A percentile compares a stretch with the other conserved stretches of the same genome.
These are phyloP conservation scores for Microtus montanus DNA, from an alignment of 2,113 vertebrate species.

Conservation along the genomic window DNA sequence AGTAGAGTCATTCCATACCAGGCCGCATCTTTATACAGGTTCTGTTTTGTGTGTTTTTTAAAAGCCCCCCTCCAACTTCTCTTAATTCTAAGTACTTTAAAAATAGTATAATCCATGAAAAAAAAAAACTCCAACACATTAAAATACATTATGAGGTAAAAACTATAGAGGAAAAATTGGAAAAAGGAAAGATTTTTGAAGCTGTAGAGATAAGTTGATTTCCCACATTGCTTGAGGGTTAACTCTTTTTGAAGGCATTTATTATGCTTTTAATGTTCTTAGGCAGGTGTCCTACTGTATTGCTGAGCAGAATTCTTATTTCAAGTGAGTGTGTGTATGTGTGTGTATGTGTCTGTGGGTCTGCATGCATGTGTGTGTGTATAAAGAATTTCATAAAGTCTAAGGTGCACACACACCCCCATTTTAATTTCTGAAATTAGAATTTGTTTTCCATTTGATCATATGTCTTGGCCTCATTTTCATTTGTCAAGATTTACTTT, in stretches of 20 bases:
- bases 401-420: background rate
- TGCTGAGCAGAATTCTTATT: conserved; percentile 67
- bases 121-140: background rate
- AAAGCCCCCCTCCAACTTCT: background rate
- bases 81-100: background rate
- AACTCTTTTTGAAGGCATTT: conserved; percentile 77
- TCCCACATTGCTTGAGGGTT: conserved; percentile 78
- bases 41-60: background rate
- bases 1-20: background rate
- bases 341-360: background rate
- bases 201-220: conserved; percentile 78
- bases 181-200: conserved; percentile 83
- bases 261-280: conserved; percentile 66
- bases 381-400: conserved; percentile 60
- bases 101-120: background rate
- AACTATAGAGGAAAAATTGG: conserved; percentile 38
- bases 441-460: background rate
- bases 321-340: conserved; percentile 15
- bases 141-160: conserved; percentile 36
- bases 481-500: background rate
- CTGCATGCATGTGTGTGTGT: background rate
- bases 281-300: conserved; percentile 61
- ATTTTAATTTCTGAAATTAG: conserved; percentile 50
- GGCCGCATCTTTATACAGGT: conserved; percentile 5
- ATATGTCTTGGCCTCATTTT: background rate